phyloP scores from a whole-genome alignment of 2,797 vertebrate species.

The Oreochromis mossambicus region DNA sequence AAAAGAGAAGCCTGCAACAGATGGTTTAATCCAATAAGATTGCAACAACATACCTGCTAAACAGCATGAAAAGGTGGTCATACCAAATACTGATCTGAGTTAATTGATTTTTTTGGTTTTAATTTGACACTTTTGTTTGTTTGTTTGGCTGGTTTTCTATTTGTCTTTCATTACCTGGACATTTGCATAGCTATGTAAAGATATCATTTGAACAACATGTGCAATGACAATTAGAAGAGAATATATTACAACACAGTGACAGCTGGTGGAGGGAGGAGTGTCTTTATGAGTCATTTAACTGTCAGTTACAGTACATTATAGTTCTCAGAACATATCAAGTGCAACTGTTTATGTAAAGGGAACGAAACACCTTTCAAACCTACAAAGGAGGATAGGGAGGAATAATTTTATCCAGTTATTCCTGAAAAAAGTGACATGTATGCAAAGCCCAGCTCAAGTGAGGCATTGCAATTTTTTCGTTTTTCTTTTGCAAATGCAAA shows the following conservation, averaged over 20 bases:
- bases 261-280: background rate
- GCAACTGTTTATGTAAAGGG: background rate
- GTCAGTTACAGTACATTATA: background rate
- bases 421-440: background rate
- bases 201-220: background rate
- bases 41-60: background rate
- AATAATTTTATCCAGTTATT: background rate
- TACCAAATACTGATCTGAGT: background rate
- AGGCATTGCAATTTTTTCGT: background rate
- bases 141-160: background rate
- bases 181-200: background rate
- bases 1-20: background rate
- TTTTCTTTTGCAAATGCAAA: slow-evolving; percentile 1
- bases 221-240: background rate
- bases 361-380: background rate
- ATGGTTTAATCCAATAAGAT: background rate
- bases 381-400: background rate
- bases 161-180: background rate
- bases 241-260: background rate
- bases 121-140: background rate
- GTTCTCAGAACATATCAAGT: background rate
- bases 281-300: background rate
- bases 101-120: background rate
- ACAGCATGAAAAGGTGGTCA: background rate
- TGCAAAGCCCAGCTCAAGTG: slow-evolving; percentile 22